A percentile compares a stretch with the other conserved stretches of the same genome.
These are phyloP conservation scores for Rhinophrynus dorsalis DNA, from an alignment of 2,797 vertebrate genomes.

Conservation along the genomic window DNA sequence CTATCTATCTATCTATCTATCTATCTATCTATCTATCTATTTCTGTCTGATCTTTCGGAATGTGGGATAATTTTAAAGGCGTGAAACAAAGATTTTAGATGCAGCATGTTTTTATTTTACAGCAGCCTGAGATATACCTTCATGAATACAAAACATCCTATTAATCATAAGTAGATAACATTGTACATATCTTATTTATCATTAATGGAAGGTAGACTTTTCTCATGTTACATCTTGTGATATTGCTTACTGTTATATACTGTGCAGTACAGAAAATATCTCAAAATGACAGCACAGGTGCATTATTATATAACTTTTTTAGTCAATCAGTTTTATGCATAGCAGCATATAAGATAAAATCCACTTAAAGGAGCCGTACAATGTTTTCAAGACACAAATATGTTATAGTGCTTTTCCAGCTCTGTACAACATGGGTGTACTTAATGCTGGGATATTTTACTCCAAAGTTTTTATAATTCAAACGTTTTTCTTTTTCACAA, in stretches of 20 bases:
- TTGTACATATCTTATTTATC: slow-evolving; percentile 58
- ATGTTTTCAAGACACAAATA: too few species aligned
- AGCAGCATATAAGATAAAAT: background rate
- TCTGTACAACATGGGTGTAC: too few species aligned
- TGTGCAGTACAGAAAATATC: slow-evolving; percentile 36
- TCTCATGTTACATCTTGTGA: slow-evolving; percentile 54
- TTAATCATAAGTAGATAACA: slow-evolving; percentile 62
- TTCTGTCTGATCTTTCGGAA: too few species aligned
- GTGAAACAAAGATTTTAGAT: slow-evolving; percentile 67
- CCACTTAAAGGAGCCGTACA: too few species aligned
- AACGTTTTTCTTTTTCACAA: too few species aligned
- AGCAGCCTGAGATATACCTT: slow-evolving; percentile 61
- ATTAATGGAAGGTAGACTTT: slow-evolving; percentile 52
- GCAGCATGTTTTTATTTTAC: slow-evolving; percentile 63
- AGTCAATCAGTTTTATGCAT: background rate
- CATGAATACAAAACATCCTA: slow-evolving; percentile 65
- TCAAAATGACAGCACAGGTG: background rate
- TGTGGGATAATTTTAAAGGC: slow-evolving; percentile 54
- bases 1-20: slow-evolving; percentile 43
- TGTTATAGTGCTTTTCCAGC: too few species aligned
- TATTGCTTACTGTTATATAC: slow-evolving; percentile 45
- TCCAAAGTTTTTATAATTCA: too few species aligned
- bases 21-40: too few species aligned
- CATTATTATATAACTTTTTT: background rate
- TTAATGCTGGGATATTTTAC: too few species aligned